These are phyloP conservation scores for Castor canadensis DNA, from an alignment of 2,113 vertebrate genomes.

Conservation along the genomic window DNA sequence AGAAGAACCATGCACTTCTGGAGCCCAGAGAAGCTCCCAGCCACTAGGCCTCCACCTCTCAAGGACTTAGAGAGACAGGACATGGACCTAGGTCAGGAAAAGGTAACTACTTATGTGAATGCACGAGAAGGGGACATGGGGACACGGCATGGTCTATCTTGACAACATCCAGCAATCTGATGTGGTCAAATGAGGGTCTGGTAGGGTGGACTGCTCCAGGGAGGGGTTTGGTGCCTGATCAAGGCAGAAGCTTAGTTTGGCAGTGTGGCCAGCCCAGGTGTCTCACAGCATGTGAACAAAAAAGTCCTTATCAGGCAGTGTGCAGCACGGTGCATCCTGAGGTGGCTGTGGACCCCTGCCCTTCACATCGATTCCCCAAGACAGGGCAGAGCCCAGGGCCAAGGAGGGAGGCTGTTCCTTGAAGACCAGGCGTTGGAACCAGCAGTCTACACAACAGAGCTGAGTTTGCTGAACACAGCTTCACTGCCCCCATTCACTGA, in stretches of 20 bases:
- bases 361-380: neutral
- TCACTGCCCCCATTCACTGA: neutral
- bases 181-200: too few species aligned
- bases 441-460: neutral
- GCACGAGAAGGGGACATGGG: neutral
- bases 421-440: neutral
- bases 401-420: neutral
- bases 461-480: neutral
- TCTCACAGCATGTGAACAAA: neutral
- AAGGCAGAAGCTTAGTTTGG: neutral
- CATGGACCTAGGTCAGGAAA: neutral
- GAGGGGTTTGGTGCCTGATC: neutral
- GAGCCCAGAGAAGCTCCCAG: too few species aligned
- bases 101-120: neutral
- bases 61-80: neutral
- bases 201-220: neutral
- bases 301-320: rapidly evolving
- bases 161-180: neutral
- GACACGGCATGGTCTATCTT: neutral
- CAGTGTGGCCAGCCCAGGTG: neutral
- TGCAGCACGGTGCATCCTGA: neutral
- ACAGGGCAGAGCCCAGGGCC: neutral
- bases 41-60: neutral
- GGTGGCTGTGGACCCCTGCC: neutral
- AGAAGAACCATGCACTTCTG: neutral